Evolutionary conservation across 2,797 vertebrate genomes (phyloP).

Genomic region (Chaenodraco wilsoni): DNA sequence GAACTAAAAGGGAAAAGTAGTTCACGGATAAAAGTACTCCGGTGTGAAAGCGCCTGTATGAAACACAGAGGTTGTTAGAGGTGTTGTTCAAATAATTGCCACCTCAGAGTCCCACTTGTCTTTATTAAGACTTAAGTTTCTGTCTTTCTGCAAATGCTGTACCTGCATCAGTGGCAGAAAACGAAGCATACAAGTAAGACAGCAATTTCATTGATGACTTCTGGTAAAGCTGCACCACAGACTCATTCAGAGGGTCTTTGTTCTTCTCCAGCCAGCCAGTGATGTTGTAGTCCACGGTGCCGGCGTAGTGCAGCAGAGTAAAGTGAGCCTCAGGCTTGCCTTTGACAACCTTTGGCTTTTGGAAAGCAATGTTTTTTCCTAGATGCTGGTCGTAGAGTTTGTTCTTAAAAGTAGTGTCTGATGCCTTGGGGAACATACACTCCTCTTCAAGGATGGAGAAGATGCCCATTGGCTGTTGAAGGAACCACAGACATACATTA

Average conservation of each 20-base stretch:
- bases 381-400: slow-evolving; percentile 91
- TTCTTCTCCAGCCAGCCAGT: slow-evolving; percentile 87
- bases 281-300: slow-evolving; percentile 85
- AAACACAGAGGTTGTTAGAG: neutral
- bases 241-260: slow-evolving; percentile 86
- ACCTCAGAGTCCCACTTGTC: neutral
- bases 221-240: slow-evolving; percentile 86
- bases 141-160: neutral
- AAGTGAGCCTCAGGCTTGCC: slow-evolving; percentile 86
- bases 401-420: slow-evolving; percentile 87
- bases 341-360: slow-evolving; percentile 87
- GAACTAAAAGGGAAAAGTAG: too few relatives aligned
- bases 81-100: too few relatives aligned
- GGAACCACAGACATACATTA: neutral
- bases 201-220: slow-evolving; percentile 87
- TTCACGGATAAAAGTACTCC: too few relatives aligned
- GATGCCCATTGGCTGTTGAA: slow-evolving; percentile 79
- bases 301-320: slow-evolving; percentile 80
- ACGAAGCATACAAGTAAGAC: slow-evolving; percentile 81
- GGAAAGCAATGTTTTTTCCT: slow-evolving; percentile 87
- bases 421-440: slow-evolving; percentile 90
- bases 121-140: neutral
- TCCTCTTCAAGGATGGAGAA: slow-evolving; percentile 90
- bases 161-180: slow-evolving; percentile 74
- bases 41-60: neutral